phyloP scores from a whole-genome alignment of 2,888 invertebrate species.

The Tineola bisselliella region DNA sequence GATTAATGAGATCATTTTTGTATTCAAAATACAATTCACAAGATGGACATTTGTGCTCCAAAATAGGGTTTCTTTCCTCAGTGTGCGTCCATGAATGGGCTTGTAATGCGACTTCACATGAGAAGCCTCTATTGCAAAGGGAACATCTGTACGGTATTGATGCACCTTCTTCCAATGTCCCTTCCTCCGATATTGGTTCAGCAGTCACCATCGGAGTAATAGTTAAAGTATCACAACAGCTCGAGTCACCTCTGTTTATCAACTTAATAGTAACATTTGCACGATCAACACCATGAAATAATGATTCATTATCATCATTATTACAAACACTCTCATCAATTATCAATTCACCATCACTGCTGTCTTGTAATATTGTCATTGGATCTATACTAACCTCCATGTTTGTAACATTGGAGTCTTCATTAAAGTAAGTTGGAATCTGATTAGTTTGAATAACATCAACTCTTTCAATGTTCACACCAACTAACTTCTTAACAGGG shows the following conservation, averaged over 20 bases:
- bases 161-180: conserved; percentile 16
- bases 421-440: conserved; percentile 13
- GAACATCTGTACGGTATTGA: conserved; percentile 64
- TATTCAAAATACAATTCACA: conserved; percentile 71
- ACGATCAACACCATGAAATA: conserved; percentile 31
- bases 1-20: conserved; percentile 71
- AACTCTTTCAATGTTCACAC: conserved; percentile 20
- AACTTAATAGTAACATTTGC: conserved; percentile 41
- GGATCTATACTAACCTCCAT: conserved; percentile 77
- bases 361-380: conserved; percentile 72
- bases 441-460: background rate
- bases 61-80: conserved; percentile 27
- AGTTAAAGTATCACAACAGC: background rate
- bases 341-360: conserved; percentile 40
- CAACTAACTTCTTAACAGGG: conserved; percentile 24
- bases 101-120: conserved; percentile 68
- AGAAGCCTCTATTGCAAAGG: conserved; percentile 64
- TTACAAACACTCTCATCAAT: conserved; percentile 16
- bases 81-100: conserved; percentile 71
- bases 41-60: conserved; percentile 58
- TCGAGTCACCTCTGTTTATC: conserved; percentile 30
- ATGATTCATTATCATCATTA: conserved; percentile 33
- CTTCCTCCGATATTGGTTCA: conserved; percentile 20
- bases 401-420: conserved; percentile 44
- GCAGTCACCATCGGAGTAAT: conserved; percentile 8